Evolutionary conservation across 2,113 vertebrate genomes (phyloP).

Genomic region (Nanger granti): DNA sequence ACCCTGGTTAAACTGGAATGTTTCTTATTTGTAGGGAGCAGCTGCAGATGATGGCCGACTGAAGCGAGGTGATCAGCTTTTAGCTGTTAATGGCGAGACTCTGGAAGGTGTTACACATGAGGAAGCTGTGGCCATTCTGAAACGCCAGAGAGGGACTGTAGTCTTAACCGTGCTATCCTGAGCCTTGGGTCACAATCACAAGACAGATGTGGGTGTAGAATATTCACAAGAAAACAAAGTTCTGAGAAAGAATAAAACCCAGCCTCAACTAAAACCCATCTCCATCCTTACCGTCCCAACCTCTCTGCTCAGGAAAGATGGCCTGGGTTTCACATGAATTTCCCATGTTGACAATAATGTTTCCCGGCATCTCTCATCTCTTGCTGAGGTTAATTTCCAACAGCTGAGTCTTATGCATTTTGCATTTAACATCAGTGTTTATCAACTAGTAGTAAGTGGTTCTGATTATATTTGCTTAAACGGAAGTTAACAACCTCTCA

Average conservation of each 20-base stretch:
- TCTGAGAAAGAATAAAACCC: constrained; percentile 17
- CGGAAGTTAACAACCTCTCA: background rate
- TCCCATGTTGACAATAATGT: background rate
- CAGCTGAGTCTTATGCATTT: background rate
- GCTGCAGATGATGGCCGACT: constrained; percentile 88
- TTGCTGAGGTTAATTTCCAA: constrained; percentile 35
- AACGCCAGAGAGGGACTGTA: constrained; percentile 88
- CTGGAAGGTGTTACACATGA: constrained; percentile 91
- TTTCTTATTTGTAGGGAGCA: constrained; percentile 84
- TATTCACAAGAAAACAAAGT: background rate
- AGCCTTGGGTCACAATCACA: constrained; percentile 8
- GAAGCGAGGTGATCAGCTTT: constrained; percentile 92
- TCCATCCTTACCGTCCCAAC: accelerated
- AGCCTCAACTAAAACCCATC: background rate
- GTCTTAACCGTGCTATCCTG: constrained; percentile 86
- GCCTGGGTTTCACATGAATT: constrained; percentile 13
- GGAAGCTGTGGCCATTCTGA: constrained; percentile 91
- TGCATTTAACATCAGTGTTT: background rate
- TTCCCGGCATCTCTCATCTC: constrained; percentile 50
- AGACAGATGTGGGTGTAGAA: background rate
- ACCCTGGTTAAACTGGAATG: background rate
- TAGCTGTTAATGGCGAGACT: constrained; percentile 89
- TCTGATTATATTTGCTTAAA: constrained; percentile 7
- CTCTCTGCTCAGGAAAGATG: background rate
- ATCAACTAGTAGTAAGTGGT: background rate